Conservation (phyloP, 2,797 vertebrate species). For the Chromobotia macracanthus region DNA sequence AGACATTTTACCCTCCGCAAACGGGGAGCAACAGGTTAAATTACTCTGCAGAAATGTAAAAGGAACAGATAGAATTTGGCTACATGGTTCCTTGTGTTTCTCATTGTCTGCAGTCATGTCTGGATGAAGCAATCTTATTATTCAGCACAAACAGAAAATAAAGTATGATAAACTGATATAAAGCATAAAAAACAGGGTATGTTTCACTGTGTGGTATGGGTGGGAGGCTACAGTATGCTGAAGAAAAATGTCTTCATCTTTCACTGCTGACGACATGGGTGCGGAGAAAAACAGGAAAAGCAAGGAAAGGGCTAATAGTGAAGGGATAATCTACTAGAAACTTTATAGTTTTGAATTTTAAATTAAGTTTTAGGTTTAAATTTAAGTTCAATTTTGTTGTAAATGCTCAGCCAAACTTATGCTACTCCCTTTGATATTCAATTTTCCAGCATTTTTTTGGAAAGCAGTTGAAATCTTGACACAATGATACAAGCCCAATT, state of each 20-base stretch:
- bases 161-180: conserved; percentile 1
- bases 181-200: not conserved
- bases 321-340: too few relatives aligned
- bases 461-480: not conserved
- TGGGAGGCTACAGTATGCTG: not conserved
- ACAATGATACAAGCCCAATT: too few relatives aligned
- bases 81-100: conserved; percentile 5
- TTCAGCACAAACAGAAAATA: conserved; percentile 3
- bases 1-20: conserved; percentile 18
- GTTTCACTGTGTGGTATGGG: not conserved
- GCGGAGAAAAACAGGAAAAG: too few relatives aligned
- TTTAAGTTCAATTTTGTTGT: too few relatives aligned
- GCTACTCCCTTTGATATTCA: not conserved
- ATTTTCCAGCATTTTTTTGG: not conserved
- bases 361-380: too few relatives aligned
- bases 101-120: conserved; percentile 1
- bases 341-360: too few relatives aligned
- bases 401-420: not conserved
- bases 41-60: conserved; percentile 6
- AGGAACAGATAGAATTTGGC: not conserved
- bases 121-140: not conserved
- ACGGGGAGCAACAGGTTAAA: conserved; percentile 26
- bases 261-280: too few relatives aligned
- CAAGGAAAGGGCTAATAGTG: not conserved
- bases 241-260: too few relatives aligned